Evolutionary conservation across 2,113 vertebrate species (phyloP), one percentile per base, ranked within the genome.

Genomic region (Podocnemis expansa): DNA sequence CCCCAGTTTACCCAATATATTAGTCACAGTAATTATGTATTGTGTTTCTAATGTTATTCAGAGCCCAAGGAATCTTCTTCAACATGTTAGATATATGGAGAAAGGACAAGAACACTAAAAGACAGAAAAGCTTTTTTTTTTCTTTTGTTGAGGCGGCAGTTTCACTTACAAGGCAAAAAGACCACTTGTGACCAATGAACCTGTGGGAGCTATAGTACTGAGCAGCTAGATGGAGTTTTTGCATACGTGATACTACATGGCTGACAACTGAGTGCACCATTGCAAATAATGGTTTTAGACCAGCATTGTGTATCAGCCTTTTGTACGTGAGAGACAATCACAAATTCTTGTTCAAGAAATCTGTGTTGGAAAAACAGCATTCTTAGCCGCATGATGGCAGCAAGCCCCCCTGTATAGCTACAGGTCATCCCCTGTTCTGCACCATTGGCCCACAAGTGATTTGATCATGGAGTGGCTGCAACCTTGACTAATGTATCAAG

Each of bases 401-500:
- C 21, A 11, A 70, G 3, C 84, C 7, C 88, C n/a, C n/a, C 21
- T 70, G 22, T 70, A 38, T 96, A 67, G 85, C 84, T 94, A 52
- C n/a, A 2, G 4, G 80, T 92, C 45, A 82, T 47, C 34, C 78
- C 19, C 19, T 54, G 43, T 52, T 56, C 60, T 82, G 60, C 79
- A 19, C 67, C 6, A 86, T 95, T 76, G 92, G 34, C 56, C 76
- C 87, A 10, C 34, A 38, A 91, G 25, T 85, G 70, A 89, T 83
- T 91, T 52, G 21, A 86, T 85, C 82, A 38, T 22, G n/a, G 5
- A 87, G 16, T 80, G 82, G 31, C 79, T 92, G 80, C 3, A 70
- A 70, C 81, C 88, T 6, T 56, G 82, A 83, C 56, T 80, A 95
- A 96, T 19, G 92, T 91, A 92, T 31, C 91, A 84, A 92, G 70